A percentile compares a stretch with the other conserved stretches of the same genome.
phyloP scores from a whole-genome alignment of 2,888 invertebrate genomes.

The Hypomecis atomaria region DNA sequence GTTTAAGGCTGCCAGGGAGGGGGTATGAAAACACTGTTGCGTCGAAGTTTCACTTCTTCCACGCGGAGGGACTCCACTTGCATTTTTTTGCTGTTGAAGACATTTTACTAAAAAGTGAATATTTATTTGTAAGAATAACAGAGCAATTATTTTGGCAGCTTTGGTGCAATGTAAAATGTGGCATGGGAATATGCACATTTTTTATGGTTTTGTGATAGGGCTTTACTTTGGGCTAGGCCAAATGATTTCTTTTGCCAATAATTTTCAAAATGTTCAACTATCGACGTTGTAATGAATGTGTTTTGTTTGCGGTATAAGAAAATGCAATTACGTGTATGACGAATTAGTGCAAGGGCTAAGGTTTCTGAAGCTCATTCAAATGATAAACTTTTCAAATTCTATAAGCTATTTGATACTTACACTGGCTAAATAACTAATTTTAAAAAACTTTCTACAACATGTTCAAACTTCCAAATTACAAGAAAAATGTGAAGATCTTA shows the following conservation, averaged over 20 bases:
- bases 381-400: slow-evolving; percentile 2
- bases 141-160: not conserved
- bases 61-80: too few species aligned
- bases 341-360: slow-evolving; percentile 42
- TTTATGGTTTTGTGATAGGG: not conserved
- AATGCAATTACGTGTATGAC: slow-evolving; percentile 32
- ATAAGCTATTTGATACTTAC: slow-evolving; percentile 28
- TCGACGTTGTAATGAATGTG: not conserved
- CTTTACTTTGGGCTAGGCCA: not conserved
- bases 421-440: slow-evolving; percentile 7
- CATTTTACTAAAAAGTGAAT: not conserved
- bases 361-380: slow-evolving; percentile 39
- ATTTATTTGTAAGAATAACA: too few species aligned
- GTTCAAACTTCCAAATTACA: not conserved
- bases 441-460: slow-evolving; percentile 2
- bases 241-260: slow-evolving; percentile 3
- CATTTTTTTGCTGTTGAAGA: not conserved
- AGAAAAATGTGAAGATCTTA: not conserved
- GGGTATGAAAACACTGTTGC: too few species aligned
- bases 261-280: slow-evolving; percentile 1
- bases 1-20: too few species aligned
- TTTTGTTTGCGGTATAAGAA: slow-evolving; percentile 16
- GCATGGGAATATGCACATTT: too few species aligned
- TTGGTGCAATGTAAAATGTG: too few species aligned
- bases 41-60: too few species aligned